Evolutionary conservation across 2,888 invertebrate species (phyloP).

Genomic region (Caenorhabditis sp.): DNA sequence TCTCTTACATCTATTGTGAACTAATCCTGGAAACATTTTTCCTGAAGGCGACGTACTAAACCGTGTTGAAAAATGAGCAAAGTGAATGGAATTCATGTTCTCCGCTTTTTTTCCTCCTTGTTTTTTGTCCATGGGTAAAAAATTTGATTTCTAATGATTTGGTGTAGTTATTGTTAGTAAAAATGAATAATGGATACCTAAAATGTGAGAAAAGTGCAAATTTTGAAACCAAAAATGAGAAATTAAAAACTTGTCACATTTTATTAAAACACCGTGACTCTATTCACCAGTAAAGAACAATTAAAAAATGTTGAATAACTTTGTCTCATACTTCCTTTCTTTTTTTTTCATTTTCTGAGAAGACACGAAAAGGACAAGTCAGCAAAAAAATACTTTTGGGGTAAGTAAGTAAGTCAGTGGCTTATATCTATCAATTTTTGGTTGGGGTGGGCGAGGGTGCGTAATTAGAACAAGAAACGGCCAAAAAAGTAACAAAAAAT

Average conservation of each 20-base stretch:
- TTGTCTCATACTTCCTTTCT: background rate
- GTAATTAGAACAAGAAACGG: background rate
- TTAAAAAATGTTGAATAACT: slow-evolving; percentile 1
- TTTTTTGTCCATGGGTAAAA: no score
- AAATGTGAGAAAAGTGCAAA: background rate
- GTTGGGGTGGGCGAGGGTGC: background rate
- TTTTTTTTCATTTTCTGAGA: background rate
- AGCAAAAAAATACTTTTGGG: background rate
- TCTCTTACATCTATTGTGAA: background rate
- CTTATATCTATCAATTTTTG: slow-evolving; percentile 1
- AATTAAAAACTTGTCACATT: background rate
- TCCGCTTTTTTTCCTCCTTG: background rate
- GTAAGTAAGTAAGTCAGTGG: background rate
- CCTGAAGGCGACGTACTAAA: slow-evolving; percentile 13
- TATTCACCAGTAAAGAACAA: background rate
- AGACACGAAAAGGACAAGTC: background rate
- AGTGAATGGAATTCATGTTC: slow-evolving; percentile 1
- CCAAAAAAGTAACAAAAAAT: background rate
- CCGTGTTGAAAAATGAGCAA: slow-evolving; percentile 43
- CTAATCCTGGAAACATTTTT: slow-evolving; percentile 22
- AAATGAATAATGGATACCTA: no score
- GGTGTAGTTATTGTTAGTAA: no score
- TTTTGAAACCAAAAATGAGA: background rate
- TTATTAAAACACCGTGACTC: background rate
- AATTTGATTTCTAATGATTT: no score